phyloP scores from a whole-genome alignment of 1,140 invertebrate species.

The Proctacanthus coquilletti region DNA sequence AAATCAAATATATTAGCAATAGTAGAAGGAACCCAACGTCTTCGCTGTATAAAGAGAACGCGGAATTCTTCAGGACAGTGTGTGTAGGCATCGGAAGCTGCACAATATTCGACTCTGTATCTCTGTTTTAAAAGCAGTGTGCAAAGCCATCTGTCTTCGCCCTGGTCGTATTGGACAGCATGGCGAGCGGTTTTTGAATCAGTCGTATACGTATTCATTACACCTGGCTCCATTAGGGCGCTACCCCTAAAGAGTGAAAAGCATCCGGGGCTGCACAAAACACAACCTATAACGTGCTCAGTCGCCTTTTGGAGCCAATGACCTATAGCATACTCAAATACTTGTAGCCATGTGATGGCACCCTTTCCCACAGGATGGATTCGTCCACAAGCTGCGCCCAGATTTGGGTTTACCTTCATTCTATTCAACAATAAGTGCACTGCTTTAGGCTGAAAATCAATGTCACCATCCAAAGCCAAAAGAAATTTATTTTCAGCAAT shows the following conservation, averaged over 20 bases:
- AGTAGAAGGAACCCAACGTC: conserved; percentile 80
- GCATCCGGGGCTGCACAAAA: conserved; percentile 80
- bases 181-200: conserved; percentile 64
- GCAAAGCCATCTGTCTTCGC: conserved; percentile 76
- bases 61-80: conserved; percentile 76
- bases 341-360: conserved; percentile 86
- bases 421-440: conserved; percentile 74
- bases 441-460: conserved; percentile 78
- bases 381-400: conserved; percentile 81
- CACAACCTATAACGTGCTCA: conserved; percentile 80
- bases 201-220: conserved; percentile 75
- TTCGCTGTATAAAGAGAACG: conserved; percentile 77
- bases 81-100: conserved; percentile 83
- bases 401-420: conserved; percentile 77
- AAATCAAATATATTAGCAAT: conserved; percentile 80
- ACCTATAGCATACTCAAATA: conserved; percentile 85
- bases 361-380: conserved; percentile 83
- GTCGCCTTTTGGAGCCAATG: conserved; percentile 95
- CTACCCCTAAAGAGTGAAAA: conserved; percentile 79
- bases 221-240: conserved; percentile 81
- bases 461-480: conserved; percentile 83
- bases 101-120: conserved; percentile 79
- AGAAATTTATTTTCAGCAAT: conserved; percentile 80
- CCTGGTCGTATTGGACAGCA: conserved; percentile 89
- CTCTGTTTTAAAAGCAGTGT: conserved; percentile 74